Percentiles rank a stretch among this genome's conserved stretches.
Conservation (phyloP, 2,113 vertebrate species). For the Himantopus leucocephalus region DNA sequence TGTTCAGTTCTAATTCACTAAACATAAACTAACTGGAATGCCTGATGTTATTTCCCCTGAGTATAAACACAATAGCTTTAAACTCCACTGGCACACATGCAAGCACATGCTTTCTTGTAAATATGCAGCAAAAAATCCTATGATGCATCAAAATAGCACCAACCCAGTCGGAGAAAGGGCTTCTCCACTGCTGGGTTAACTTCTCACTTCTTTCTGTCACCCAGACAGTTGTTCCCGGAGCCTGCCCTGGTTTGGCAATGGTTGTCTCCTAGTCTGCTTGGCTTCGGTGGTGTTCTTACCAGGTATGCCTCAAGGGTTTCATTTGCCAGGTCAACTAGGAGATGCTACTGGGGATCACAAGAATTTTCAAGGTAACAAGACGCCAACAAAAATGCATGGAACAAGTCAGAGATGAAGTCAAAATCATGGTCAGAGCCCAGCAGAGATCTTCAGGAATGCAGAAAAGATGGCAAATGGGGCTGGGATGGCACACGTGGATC, state of each 20-base stretch:
- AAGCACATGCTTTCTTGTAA: not conserved
- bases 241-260: not conserved
- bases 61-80: not conserved
- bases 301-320: not conserved
- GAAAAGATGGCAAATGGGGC: fast-evolving
- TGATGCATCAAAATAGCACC: not conserved
- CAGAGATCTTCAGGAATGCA: not conserved
- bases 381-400: not conserved
- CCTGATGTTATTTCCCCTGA: not conserved
- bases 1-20: not conserved
- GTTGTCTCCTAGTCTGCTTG: too few species aligned
- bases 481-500: not conserved
- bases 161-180: not conserved
- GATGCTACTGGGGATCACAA: fast-evolving
- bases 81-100: not conserved
- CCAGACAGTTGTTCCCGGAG: not conserved
- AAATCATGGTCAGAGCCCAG: not conserved
- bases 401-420: not conserved
- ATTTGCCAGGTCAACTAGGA: not conserved
- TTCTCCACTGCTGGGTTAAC: not conserved
- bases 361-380: not conserved
- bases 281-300: not conserved
- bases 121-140: not conserved
- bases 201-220: not conserved
- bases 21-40: not conserved